Percentiles rank a stretch among this genome's conserved stretches.
Evolutionary conservation across 2,888 invertebrate species (phyloP).

Genomic region (Macrophya annulata): DNA sequence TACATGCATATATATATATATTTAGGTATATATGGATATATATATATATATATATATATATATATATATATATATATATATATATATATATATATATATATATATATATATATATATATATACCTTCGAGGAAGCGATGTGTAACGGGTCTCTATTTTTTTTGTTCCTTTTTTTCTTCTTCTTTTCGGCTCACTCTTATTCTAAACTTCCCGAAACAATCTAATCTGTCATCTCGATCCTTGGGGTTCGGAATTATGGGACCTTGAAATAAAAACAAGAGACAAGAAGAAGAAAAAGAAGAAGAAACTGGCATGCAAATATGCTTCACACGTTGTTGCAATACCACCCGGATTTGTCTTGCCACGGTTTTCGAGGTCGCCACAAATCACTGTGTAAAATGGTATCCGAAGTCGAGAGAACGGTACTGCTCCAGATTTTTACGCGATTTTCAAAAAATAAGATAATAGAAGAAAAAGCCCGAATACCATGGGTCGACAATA

Average conservation of each 20-base stretch:
- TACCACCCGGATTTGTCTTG: constrained; percentile 7
- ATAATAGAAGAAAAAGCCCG: background rate
- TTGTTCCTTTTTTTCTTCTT: background rate
- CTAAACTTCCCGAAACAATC: constrained; percentile 51
- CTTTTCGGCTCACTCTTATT: background rate
- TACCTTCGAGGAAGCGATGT: background rate
- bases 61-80: background rate
- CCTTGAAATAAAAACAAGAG: constrained; percentile 45
- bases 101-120: background rate
- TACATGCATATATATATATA: background rate
- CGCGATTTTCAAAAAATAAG: constrained; percentile 64
- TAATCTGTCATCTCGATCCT: constrained; percentile 55
- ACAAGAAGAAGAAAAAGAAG: background rate
- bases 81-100: background rate
- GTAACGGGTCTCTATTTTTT: constrained; percentile 41
- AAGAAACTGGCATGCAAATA: constrained; percentile 48
- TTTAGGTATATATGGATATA: background rate
- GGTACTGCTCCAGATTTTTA: constrained; percentile 72
- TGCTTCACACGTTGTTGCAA: constrained; percentile 51
- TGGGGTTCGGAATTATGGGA: constrained; percentile 13
- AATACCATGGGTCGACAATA: constrained; percentile 21
- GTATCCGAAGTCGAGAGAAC: constrained; percentile 54
- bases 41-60: too few species aligned
- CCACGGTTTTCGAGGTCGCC: constrained; percentile 8
- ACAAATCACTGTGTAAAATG: constrained; percentile 43